A percentile compares a stretch with the other conserved stretches of the same genome.
These are phyloP conservation scores for Melinaea menophilus DNA, from an alignment of 2,888 invertebrate genomes.

Conservation along the genomic window DNA sequence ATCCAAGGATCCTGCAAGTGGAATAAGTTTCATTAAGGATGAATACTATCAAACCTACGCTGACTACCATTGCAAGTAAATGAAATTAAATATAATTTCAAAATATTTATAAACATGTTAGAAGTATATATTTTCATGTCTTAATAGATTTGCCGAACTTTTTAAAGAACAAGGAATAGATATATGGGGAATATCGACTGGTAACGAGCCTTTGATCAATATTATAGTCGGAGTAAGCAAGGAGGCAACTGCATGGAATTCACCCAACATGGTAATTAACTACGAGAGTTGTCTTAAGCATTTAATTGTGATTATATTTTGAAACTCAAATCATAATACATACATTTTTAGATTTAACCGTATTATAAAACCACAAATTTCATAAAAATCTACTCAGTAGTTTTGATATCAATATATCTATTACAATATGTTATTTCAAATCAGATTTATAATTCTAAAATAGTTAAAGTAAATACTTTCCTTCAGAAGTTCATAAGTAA, in stretches of 20 bases:
- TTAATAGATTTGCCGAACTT: constrained; percentile 80
- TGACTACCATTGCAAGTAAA: constrained; percentile 82
- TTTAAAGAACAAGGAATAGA: constrained; percentile 78
- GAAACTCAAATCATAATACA: no score
- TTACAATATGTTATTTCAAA: no score
- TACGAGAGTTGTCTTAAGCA: not conserved
- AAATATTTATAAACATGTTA: not conserved
- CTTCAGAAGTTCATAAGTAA: no score
- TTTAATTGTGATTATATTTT: not conserved
- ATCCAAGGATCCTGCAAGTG: constrained; percentile 60
- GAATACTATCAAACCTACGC: constrained; percentile 85
- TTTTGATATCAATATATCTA: no score
- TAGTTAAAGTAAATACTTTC: no score
- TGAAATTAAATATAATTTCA: not conserved
- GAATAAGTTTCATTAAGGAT: constrained; percentile 57
- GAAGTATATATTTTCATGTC: not conserved
- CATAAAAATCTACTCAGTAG: no score
- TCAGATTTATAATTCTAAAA: no score
- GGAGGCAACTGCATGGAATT: constrained; percentile 84
- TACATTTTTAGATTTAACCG: no score
- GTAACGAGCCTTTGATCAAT: constrained; percentile 86
- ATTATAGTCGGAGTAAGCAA: constrained; percentile 62
- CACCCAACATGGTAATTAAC: constrained; percentile 57
- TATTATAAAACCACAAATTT: no score
- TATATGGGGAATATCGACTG: constrained; percentile 88